A percentile compares a stretch with the other conserved stretches of the same genome.
Evolutionary conservation across 2,888 invertebrate species (phyloP).

Genomic region (Epistrophe grossulariae): DNA sequence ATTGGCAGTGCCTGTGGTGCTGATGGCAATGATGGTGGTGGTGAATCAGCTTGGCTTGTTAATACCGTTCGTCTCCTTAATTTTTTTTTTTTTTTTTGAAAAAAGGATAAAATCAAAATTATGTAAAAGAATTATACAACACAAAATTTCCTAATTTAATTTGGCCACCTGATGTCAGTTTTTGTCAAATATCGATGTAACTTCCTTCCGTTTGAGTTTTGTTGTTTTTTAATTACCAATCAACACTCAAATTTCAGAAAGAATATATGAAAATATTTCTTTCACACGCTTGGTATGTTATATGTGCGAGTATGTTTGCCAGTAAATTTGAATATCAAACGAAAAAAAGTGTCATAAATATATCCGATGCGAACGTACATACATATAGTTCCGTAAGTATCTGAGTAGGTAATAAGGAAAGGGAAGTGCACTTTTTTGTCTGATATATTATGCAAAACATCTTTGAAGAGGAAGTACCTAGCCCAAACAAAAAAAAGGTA

Average conservation of each 20-base stretch:
- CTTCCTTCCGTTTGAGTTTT: conserved; percentile 55
- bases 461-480: conserved; percentile 63
- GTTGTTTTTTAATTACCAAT: conserved; percentile 73
- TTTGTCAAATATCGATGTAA: conserved; percentile 5
- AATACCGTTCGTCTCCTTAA: conserved; percentile 78
- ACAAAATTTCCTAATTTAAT: conserved; percentile 40
- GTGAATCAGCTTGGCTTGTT: conserved; percentile 77
- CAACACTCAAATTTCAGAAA: conserved; percentile 73
- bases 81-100: conserved; percentile 20
- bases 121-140: conserved; percentile 38
- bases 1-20: conserved; percentile 76
- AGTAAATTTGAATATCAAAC: conserved; percentile 71
- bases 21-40: conserved; percentile 76
- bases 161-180: conserved; percentile 69
- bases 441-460: conserved; percentile 56
- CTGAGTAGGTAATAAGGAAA: conserved; percentile 75
- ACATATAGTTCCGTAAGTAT: conserved; percentile 55
- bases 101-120: conserved; percentile 45
- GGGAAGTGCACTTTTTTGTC: conserved; percentile 77
- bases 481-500: conserved; percentile 17
- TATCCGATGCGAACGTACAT: conserved; percentile 1
- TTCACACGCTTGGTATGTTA: conserved; percentile 63
- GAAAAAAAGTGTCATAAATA: conserved; percentile 59
- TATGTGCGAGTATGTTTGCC: conserved; percentile 16
- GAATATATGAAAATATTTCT: conserved; percentile 39